A percentile compares a stretch with the other conserved stretches of the same genome.
Conservation (phyloP, 2,113 vertebrate species). For the Dromaius novaehollandiae region DNA sequence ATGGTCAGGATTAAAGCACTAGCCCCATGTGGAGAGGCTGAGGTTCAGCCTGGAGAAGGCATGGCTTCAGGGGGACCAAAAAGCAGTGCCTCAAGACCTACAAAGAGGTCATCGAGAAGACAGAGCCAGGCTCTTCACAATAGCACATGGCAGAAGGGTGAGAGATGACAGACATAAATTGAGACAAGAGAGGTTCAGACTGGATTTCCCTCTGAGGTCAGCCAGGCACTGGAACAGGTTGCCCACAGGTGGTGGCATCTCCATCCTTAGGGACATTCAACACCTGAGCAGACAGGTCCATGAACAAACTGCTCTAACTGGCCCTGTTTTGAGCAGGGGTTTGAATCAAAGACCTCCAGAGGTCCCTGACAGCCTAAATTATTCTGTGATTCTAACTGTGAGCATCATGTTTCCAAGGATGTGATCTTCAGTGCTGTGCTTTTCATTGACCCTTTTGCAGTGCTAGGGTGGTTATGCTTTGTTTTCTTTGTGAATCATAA, state of each 20-base stretch:
- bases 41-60: not conserved
- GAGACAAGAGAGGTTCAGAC: not conserved
- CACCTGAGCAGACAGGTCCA: not conserved
- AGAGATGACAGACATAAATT: not conserved
- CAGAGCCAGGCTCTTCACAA: not conserved
- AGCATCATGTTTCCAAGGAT: not conserved
- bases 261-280: not conserved
- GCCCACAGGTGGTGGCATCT: not conserved
- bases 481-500: not conserved
- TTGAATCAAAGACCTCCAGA: not conserved
- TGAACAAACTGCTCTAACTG: not conserved
- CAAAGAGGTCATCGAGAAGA: not conserved
- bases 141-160: accelerated
- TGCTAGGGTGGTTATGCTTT: not conserved
- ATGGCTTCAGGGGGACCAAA: not conserved
- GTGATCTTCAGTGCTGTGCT: not conserved
- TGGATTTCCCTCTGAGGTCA: not conserved
- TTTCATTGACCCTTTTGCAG: not conserved
- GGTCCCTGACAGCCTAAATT: not conserved
- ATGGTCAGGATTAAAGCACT: not conserved
- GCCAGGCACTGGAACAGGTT: not conserved
- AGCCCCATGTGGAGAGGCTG: not conserved
- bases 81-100: not conserved
- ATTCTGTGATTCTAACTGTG: not conserved
- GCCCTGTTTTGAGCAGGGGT: not conserved